A percentile compares a stretch with the other conserved stretches of the same genome.
Conservation (phyloP, 2,113 vertebrate species). For the Riparia riparia region DNA sequence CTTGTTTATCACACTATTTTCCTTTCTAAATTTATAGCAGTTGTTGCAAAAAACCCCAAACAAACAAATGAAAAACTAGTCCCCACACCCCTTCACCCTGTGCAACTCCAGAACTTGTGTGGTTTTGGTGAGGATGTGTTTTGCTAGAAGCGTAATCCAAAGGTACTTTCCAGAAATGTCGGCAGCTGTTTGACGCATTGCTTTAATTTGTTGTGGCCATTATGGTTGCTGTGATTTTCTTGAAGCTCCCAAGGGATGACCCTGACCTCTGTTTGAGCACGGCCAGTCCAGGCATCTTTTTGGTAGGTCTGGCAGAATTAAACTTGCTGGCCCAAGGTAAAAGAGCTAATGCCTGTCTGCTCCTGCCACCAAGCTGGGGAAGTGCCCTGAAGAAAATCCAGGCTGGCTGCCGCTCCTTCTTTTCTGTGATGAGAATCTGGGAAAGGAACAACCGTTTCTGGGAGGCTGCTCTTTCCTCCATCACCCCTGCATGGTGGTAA, state of each 20-base stretch:
- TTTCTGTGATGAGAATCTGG: not conserved
- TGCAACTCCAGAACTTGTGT: not conserved
- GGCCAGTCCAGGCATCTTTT: slow-evolving; percentile 4
- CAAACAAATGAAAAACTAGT: not conserved
- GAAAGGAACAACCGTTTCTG: not conserved
- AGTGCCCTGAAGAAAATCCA: slow-evolving; percentile 34
- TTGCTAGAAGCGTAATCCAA: slow-evolving; percentile 43
- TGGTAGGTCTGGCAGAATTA: slow-evolving; percentile 35
- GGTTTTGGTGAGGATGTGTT: slow-evolving; percentile 6
- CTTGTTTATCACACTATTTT: not conserved
- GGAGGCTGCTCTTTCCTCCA: not conserved
- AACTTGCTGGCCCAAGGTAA: slow-evolving; percentile 54
- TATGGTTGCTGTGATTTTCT: slow-evolving; percentile 27
- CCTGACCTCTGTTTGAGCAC: slow-evolving; percentile 21
- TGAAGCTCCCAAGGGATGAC: slow-evolving; percentile 6
- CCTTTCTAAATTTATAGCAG: not conserved
- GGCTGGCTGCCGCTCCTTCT: not conserved
- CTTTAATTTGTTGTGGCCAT: slow-evolving; percentile 59
- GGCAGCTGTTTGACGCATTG: not conserved
- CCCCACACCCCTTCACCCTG: accelerated
- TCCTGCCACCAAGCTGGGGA: slow-evolving; percentile 55
- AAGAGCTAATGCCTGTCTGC: slow-evolving; percentile 56
- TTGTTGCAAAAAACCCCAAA: not conserved
- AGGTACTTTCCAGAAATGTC: slow-evolving; percentile 54
- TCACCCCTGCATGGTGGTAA: not conserved